These are phyloP conservation scores for Rafetus swinhoei DNA, from an alignment of 2,113 vertebrate genomes.

Conservation along the genomic window DNA sequence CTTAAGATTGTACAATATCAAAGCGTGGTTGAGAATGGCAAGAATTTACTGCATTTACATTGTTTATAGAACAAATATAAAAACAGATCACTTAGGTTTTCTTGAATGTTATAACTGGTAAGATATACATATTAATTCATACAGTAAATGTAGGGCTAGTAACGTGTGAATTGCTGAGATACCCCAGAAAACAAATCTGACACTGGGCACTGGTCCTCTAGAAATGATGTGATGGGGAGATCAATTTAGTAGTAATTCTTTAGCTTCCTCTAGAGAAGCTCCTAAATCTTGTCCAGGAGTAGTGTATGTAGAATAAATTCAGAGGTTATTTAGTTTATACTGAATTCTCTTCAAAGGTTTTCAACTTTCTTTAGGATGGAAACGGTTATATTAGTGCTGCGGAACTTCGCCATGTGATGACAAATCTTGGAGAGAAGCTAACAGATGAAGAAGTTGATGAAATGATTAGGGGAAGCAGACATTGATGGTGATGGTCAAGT, in stretches of 20 bases:
- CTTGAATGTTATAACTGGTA: background rate
- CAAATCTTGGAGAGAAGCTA: conserved; percentile 98
- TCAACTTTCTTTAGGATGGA: conserved; percentile 84
- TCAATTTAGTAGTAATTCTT: background rate
- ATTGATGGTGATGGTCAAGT: conserved; percentile 99
- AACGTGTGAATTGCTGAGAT: background rate
- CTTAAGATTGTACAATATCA: background rate
- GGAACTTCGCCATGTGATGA: conserved; percentile 99
- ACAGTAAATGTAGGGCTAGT: background rate
- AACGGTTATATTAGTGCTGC: conserved; percentile 99
- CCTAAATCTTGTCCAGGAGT: background rate
- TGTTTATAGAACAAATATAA: background rate
- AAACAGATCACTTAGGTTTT: background rate
- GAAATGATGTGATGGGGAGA: background rate
- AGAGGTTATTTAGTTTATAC: background rate
- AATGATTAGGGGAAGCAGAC: conserved; percentile 99
- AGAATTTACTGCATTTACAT: background rate
- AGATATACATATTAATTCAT: background rate
- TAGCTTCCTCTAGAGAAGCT: background rate
- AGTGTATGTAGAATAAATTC: background rate
- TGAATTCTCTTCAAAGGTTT: background rate
- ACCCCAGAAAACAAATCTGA: background rate
- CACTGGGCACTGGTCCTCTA: background rate
- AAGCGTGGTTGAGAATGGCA: background rate
- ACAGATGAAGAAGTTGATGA: conserved; percentile 98